Base-by-base conservation (phyloP, 2,797 vertebrate genomes). In the Crocodylus rhombifer region DNA sequence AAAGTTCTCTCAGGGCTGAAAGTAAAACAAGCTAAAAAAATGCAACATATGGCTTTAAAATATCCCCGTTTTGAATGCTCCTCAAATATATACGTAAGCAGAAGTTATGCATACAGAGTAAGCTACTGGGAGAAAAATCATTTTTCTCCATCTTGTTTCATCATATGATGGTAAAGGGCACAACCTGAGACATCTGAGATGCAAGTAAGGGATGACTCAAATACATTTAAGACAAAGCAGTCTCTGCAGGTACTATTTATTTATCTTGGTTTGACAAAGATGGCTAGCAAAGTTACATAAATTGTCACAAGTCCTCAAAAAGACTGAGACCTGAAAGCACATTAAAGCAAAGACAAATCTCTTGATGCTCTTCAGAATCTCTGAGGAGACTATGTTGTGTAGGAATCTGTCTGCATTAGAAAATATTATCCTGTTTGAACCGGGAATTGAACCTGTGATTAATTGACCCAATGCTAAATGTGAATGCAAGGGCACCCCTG, bases 41-140 rank as follows among this genome's bases (percentile, higher is more conserved):
- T 2, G 20, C 76, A 77, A 65, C 83, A 25, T 75, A 60, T 2
- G 0, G 26, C 80, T 86, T n/a, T 30, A 67, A 33, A 42, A 42
- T 8, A 10, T 21, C 23, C 13, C 65, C 30, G 23, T 13, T 7
- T 30, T 0, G 0, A 67, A 61, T 1, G 30, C 42, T 42, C 42
- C 58, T 42, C 14, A 28, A 73, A 71, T 1, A 7, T 71, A 58
- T 63, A 36, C 10, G 30, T 30, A 71, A 79, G 58, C 21, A 2
- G 21, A 83, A 20, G 25, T 67, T 30, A 87, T n/a, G 36, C 57
- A 10, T 3, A 4, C 42, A 42, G 42, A 2, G 60, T n/a, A 18
- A 77, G 61, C 15, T 3, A 16, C 56, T 33, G 80, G 2, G 10
- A 28, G 33, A 67, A 75, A 87, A 74, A 1, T 3, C n/a, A 14